A percentile compares a stretch with the other conserved stretches of the same genome.
These are phyloP conservation scores for Candoia aspera DNA, from an alignment of 2,113 vertebrate genomes.

Conservation along the genomic window DNA sequence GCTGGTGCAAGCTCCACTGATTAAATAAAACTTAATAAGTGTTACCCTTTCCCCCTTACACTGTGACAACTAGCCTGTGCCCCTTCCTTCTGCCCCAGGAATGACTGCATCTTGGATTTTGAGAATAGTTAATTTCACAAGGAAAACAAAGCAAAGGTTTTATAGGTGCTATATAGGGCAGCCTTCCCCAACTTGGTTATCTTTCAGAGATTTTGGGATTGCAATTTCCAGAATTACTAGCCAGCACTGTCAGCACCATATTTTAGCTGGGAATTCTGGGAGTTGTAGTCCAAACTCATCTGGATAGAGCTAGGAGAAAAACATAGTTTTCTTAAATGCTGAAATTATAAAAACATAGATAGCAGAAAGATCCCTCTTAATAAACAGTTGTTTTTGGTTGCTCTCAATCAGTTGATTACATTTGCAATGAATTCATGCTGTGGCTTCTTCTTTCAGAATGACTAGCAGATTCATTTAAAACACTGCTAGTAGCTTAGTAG, in stretches of 20 bases:
- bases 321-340: background rate
- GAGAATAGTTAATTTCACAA: background rate
- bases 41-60: background rate
- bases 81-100: background rate
- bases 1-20: background rate
- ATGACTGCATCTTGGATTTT: background rate
- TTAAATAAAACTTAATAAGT: background rate
- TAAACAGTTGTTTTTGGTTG: background rate
- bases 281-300: background rate
- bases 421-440: background rate
- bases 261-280: background rate
- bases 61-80: background rate
- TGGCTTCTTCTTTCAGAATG: background rate
- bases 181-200: background rate
- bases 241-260: background rate
- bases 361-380: background rate
- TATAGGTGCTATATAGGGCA: background rate
- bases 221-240: background rate
- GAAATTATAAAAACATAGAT: background rate
- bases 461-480: constrained; percentile 4
- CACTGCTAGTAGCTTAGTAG: background rate
- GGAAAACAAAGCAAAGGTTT: background rate
- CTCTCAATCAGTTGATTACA: background rate
- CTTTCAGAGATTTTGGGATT: background rate
- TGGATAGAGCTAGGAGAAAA: background rate